phyloP scores from a whole-genome alignment of 2,113 vertebrate genomes.

The Mormyrus lacerda region DNA sequence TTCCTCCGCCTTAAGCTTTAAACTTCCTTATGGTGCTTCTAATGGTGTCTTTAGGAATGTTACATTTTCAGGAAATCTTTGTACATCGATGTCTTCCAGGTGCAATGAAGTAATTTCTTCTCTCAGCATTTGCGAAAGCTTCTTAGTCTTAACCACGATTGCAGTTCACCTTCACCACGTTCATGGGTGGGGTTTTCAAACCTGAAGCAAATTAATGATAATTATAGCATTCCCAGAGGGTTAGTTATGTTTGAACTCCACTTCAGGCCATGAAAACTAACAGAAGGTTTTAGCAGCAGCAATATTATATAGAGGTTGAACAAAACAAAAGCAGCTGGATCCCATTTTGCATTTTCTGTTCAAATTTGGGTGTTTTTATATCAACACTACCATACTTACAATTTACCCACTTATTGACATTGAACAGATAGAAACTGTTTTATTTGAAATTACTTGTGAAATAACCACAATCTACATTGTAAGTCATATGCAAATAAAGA shows the following conservation, averaged over 20 bases:
- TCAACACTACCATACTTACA: not conserved
- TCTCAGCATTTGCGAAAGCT: not conserved
- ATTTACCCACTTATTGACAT: not conserved
- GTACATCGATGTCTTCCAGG: not conserved
- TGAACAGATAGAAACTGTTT: not conserved
- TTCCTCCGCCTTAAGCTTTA: not conserved
- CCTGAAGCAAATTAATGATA: not conserved
- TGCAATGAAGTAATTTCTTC: not conserved
- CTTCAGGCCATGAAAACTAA: not conserved
- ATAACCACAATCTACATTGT: not conserved
- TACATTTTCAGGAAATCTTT: not conserved
- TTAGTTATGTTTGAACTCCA: not conserved
- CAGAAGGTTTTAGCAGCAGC: not conserved
- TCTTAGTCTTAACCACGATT: not conserved
- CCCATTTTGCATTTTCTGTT: not conserved
- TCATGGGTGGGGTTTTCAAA: not conserved
- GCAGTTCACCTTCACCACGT: not conserved
- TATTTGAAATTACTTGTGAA: not conserved
- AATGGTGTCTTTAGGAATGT: not conserved
- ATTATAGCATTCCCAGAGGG: not conserved
- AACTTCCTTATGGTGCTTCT: not conserved
- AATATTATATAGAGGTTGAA: not conserved
- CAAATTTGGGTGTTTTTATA: not conserved
- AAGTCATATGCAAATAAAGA: not conserved
- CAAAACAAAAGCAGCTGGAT: not conserved